Evolutionary conservation across 2,888 invertebrate species (phyloP), one percentile per base, ranked within the genome.

Genomic region (Amphiduros pacificus): DNA sequence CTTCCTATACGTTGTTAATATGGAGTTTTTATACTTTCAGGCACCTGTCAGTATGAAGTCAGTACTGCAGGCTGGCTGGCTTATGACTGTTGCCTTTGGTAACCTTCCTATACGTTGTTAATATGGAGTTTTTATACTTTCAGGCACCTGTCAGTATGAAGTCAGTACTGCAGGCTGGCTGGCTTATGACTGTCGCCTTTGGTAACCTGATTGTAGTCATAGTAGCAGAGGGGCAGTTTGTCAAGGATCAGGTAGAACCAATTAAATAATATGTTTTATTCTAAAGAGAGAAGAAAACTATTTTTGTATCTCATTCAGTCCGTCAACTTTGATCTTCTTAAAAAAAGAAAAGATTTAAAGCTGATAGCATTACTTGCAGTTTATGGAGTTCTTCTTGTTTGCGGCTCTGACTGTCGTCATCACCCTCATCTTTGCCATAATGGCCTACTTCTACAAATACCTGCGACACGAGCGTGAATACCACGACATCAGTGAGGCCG

Each of bases 41-140:
- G 93, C 97, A 0, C 95, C 97, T 0, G 80, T 86, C 4, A 90
- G 89, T 67, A 96, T 99, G 96, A 98, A 97, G 82, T 93, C 96
- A 0, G 90, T 99, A 0, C 82, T 98, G 54, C 91, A 92, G 81
- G 94, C 97, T 0, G 88, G 90, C 17, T 98, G 96, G 93, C 85
- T 96, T 17, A 84, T 98, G 56, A 94, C 96, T 0, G 92, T 92
- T 0, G 94, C 96, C 0, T 87, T 96, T 74, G 98, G 98, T 48
- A 97, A 97, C 83, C 84, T 97, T n/a, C n/a, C 17, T 14, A 48
- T 53, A 14, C 40, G n/a, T 20, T n/a, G n/a, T n/a, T n/a, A n/a
- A n/a, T n/a, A n/a, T n/a, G n/a, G 4, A 50, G 17, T 14, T 50
- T 2, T 56, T 40, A 5, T 31, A 49, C 28, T 56, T 61, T n/a